Conservation (phyloP, 2,113 vertebrate genomes). For the Microcebus lehilahytsara region DNA sequence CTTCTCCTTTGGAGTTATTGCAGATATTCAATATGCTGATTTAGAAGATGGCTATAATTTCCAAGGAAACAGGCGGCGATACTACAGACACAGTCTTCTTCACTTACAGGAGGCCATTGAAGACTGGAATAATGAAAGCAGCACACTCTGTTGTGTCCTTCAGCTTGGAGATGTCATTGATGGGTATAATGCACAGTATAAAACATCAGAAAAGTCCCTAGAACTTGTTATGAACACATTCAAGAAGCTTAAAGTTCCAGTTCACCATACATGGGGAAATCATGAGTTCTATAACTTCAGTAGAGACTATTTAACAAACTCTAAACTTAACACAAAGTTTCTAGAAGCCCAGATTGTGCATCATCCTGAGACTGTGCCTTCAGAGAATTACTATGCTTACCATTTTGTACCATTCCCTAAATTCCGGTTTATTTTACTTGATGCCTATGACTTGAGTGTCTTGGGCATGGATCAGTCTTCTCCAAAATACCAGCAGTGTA, state of each 20-base stretch:
- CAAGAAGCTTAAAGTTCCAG: constrained; percentile 76
- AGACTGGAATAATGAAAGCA: constrained; percentile 83
- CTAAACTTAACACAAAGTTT: constrained; percentile 84
- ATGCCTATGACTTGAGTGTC: constrained; percentile 92
- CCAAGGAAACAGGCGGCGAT: constrained; percentile 80
- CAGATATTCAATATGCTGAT: constrained; percentile 95
- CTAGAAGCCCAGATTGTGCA: background rate
- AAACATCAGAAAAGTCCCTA: constrained; percentile 84
- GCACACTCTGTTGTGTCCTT: constrained; percentile 86
- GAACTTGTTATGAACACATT: constrained; percentile 85
- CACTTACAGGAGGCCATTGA: constrained; percentile 84
- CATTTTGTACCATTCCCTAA: constrained; percentile 87
- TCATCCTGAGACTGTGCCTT: constrained; percentile 38
- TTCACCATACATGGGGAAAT: constrained; percentile 96
- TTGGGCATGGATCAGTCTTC: constrained; percentile 87
- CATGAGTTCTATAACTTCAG: constrained; percentile 98
- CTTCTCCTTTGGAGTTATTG: constrained; percentile 92
- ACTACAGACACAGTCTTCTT: constrained; percentile 89
- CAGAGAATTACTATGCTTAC: constrained; percentile 87
- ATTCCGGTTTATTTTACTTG: constrained; percentile 91
- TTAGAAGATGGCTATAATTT: constrained; percentile 91
- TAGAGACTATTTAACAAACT: constrained; percentile 84
- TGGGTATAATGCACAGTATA: constrained; percentile 86
- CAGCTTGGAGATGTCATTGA: constrained; percentile 97
- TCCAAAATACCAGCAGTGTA: constrained; percentile 81